Base-by-base conservation (phyloP, 2,888 invertebrate genomes). In the Polia nebulosa region DNA sequence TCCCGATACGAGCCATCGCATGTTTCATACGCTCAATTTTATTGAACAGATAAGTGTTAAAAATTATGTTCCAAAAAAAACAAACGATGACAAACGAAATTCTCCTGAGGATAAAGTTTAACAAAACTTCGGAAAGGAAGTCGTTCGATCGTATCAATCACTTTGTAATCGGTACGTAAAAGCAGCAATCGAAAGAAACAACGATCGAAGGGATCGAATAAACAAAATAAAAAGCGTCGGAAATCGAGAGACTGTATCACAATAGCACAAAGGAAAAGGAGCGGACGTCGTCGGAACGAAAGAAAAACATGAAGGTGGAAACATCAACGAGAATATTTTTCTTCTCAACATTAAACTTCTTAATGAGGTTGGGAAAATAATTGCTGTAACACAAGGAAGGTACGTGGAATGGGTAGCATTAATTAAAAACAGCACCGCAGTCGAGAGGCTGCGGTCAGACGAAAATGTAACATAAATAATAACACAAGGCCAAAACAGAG, bases 311-410 rank as follows among this genome's bases (percentile, higher is more conserved):
- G 70, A 60, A 81, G 87, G 82, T 85, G 84, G 86, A 87, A 90
- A 88, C 86, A 89, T 88, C 87, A 81, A 87, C 84, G 81, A 85
- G 87, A 90, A 91, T 92, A 92, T 92, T 93, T 92, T 93, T 92
- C 92, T 91, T 91, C 84, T 85, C 87, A 81, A 84, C 89, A 91
- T 90, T 89, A 91, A 94, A 93, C 92, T 93, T 92, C 92, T 90
- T 94, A 94, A 95, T 93, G 94, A 94, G 93, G 91, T 91, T 89
- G 89, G 91, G 87, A 91, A 92, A 93, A 94, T 95, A 94, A 94
- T 94, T 94, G 92, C 91, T 93, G 94, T 92, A 94, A 94, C 93
- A 94, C 94, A 93, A 94, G 91, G 88, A 92, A 91, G 92, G 93
- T 91, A 92, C 88, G 88, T 78, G 87, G 89, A 90, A 89, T 89